Conservation (phyloP, 30 jellyfish, hydroid and myxozoan genomes). For the Sanderia malayensis region DNA sequence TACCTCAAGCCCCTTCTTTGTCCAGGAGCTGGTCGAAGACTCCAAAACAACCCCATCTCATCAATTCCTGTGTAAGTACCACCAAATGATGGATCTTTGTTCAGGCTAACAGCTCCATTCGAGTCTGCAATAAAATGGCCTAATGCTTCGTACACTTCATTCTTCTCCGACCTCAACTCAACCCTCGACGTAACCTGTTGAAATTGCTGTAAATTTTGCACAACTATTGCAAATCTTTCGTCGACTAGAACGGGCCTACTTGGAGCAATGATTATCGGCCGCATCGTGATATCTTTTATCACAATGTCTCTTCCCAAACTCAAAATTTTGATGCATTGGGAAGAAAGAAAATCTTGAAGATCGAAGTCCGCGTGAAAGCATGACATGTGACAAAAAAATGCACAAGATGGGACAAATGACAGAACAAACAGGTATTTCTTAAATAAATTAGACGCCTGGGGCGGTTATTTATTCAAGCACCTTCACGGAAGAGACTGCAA, state of each 20-base stretch:
- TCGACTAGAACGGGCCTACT: slow-evolving; percentile 35
- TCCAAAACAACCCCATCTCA: slow-evolving; percentile 75
- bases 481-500: no score
- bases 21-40: slow-evolving; percentile 25
- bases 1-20: slow-evolving; percentile 2
- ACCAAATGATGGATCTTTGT: slow-evolving; percentile 60
- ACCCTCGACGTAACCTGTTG: slow-evolving; percentile 50
- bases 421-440: no score
- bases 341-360: no score
- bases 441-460: no score
- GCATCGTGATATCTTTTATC: no score
- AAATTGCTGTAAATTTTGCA: slow-evolving; percentile 18
- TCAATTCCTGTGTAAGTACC: slow-evolving; percentile 67
- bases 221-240: slow-evolving; percentile 12
- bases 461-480: no score
- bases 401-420: no score
- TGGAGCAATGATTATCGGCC: slow-evolving; percentile 34
- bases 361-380: no score
- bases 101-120: slow-evolving; percentile 35
- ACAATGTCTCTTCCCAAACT: no score
- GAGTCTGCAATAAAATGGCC: slow-evolving; percentile 66
- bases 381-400: no score
- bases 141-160: slow-evolving; percentile 20
- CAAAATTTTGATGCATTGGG: no score
- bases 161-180: slow-evolving; percentile 13